Base-by-base conservation (phyloP, 2,888 invertebrate species). In the Oxycera nigricornis region DNA sequence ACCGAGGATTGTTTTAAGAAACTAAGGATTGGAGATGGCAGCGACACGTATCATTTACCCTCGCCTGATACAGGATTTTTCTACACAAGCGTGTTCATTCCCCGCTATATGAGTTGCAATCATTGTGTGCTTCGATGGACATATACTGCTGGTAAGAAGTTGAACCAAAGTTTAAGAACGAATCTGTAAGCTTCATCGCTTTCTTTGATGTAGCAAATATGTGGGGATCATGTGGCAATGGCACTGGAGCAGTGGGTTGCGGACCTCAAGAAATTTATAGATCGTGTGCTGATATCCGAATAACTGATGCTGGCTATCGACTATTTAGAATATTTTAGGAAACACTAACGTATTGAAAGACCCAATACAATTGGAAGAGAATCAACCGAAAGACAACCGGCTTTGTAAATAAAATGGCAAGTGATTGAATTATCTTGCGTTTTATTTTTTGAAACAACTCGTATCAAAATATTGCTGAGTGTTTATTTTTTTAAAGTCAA, bases 41-140 rank as follows among this genome's bases (percentile, higher is more conserved):
- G 79, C 46, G 73, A 77, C 1, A 79, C 77, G 1, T 77, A 81
- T 68, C 52, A 75, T 3, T 78, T 83, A 59, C 77, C 79, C 2
- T 77, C 75, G 6, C n/a, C 28, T 14, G 59, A 73, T 1, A 75
- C 70, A 0, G 84, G 84, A 4, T 76, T 76, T 41, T 82, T 82
- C 57, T 79, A 81, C 55, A 78, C 82, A 17, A 78, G 77, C 1
- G 76, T 84, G 2, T 35, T 79, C 14, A 81, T 89, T 9, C 89
- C 89, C 0, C 26, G 79, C 1, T 82, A 81, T 2, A 68, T 89
- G 14, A 84, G 79, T n/a, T 89, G 89, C 79, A 76, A 85, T 0
- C 87, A 87, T 55, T 89, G 89, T 78, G 87, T 88, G 0, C 79
- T 90, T 1, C 86, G 88, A 73, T 89, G 89, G 89, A 86, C 86